A percentile compares a stretch with the other conserved stretches of the same genome.
phyloP scores from a whole-genome alignment of 2,888 invertebrate species.

The Cyclophora punctaria region DNA sequence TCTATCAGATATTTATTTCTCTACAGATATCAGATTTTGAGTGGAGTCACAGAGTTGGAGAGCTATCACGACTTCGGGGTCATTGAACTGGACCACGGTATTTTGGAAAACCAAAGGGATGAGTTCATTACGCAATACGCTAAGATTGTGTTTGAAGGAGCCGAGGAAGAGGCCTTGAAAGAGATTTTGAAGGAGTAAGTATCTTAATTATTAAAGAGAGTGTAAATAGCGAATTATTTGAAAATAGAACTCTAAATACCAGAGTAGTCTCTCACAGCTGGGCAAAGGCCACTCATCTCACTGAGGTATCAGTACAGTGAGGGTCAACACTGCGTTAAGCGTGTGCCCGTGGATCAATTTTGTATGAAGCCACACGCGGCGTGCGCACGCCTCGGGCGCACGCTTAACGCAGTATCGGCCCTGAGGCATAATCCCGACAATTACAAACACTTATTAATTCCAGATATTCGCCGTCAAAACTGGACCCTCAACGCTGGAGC shows the following conservation, averaged over 20 bases:
- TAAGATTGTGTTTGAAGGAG: slow-evolving; percentile 84
- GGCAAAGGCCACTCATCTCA: too few species aligned
- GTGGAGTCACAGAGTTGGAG: slow-evolving; percentile 89
- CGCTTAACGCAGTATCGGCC: too few species aligned
- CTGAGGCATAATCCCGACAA: background rate
- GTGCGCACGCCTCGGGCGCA: too few species aligned
- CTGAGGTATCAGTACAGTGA: too few species aligned
- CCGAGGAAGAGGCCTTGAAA: slow-evolving; percentile 79
- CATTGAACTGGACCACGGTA: slow-evolving; percentile 81
- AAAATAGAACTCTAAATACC: too few species aligned
- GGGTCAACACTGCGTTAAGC: too few species aligned
- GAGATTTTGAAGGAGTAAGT: slow-evolving; percentile 78
- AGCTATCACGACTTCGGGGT: slow-evolving; percentile 85
- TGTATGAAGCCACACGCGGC: too few species aligned
- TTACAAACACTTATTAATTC: slow-evolving; percentile 2
- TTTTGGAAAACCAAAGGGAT: slow-evolving; percentile 84
- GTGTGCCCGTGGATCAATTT: too few species aligned
- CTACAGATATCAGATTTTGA: slow-evolving; percentile 86
- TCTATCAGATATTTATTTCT: background rate
- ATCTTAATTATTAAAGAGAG: background rate
- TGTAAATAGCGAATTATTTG: too few species aligned
- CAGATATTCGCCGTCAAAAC: slow-evolving; percentile 75
- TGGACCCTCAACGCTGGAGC: slow-evolving; percentile 73
- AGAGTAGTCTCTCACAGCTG: too few species aligned
- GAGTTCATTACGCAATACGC: slow-evolving; percentile 85